A percentile compares a stretch with the other conserved stretches of the same genome.
phyloP scores from a whole-genome alignment of 2,113 vertebrate species.

The Silurus glanis region DNA sequence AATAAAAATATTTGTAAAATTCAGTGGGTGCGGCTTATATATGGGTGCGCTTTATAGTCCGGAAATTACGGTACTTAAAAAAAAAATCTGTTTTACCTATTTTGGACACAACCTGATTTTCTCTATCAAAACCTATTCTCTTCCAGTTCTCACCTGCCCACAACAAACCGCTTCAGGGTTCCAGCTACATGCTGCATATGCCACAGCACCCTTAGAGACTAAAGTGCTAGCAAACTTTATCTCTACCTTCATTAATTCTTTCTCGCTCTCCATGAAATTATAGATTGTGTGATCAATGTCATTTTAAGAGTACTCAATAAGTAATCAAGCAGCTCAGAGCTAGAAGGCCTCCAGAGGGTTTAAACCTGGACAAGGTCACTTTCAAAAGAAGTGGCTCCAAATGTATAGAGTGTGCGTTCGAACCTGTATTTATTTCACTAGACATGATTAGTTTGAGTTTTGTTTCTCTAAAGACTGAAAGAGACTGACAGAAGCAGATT shows the following conservation, averaged over 20 bases:
- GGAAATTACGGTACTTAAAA: too few relatives aligned
- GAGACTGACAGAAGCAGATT: background rate
- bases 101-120: background rate
- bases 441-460: slow-evolving; percentile 16
- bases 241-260: slow-evolving; percentile 28
- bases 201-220: background rate
- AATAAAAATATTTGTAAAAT: too few relatives aligned
- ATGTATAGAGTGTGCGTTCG: background rate
- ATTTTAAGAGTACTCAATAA: slow-evolving; percentile 44
- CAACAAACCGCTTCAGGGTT: background rate
- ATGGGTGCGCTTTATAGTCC: too few relatives aligned
- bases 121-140: background rate
- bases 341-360: slow-evolving; percentile 37
- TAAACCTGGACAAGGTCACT: slow-evolving; percentile 62
- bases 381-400: slow-evolving; percentile 35
- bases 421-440: slow-evolving; percentile 24
- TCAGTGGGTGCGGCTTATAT: too few relatives aligned
- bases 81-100: too few relatives aligned
- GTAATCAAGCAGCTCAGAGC: slow-evolving; percentile 57
- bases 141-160: background rate
- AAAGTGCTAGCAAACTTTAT: slow-evolving; percentile 36
- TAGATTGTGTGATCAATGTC: slow-evolving; percentile 59
- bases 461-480: slow-evolving; percentile 7
- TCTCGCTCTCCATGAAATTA: slow-evolving; percentile 43
- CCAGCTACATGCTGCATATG: background rate